Conservation (phyloP, 2,888 invertebrate species). For the Agrochola macilenta region DNA sequence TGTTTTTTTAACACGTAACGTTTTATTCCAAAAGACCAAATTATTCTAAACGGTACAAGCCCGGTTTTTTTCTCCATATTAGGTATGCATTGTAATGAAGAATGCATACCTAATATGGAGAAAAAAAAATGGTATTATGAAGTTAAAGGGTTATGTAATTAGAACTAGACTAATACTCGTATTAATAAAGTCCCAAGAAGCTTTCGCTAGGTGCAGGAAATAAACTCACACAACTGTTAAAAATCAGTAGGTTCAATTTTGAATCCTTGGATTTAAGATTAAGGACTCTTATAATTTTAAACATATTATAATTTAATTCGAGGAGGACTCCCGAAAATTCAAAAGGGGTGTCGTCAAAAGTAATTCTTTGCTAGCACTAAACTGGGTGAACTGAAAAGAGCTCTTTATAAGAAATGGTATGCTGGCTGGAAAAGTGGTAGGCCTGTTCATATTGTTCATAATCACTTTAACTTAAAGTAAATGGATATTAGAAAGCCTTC, state of each 20-base stretch:
- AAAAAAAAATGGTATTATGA: neutral
- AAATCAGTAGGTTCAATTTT: neutral
- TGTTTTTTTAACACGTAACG: neutral
- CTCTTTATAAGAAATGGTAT: neutral
- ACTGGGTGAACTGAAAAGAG: neutral
- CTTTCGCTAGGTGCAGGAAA: neutral
- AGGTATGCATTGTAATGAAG: too few relatives aligned
- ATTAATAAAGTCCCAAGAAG: neutral
- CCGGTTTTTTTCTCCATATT: neutral
- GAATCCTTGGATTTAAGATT: neutral
- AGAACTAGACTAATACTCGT: neutral
- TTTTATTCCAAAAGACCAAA: neutral
- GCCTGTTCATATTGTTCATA: neutral
- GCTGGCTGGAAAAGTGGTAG: neutral
- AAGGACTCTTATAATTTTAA: neutral
- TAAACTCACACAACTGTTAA: neutral
- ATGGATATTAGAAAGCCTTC: neutral
- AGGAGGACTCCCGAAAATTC: neutral
- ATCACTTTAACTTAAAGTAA: neutral
- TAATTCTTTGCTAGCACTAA: conserved; percentile 3
- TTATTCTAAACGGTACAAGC: neutral
- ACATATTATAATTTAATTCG: conserved; percentile 23
- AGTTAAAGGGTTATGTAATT: neutral
- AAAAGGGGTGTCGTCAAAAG: conserved; percentile 12
- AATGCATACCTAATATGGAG: neutral